phyloP scores from a whole-genome alignment of 35 echinoderm and acorn worm genomes.

The Apostichopus parvimensis region DNA sequence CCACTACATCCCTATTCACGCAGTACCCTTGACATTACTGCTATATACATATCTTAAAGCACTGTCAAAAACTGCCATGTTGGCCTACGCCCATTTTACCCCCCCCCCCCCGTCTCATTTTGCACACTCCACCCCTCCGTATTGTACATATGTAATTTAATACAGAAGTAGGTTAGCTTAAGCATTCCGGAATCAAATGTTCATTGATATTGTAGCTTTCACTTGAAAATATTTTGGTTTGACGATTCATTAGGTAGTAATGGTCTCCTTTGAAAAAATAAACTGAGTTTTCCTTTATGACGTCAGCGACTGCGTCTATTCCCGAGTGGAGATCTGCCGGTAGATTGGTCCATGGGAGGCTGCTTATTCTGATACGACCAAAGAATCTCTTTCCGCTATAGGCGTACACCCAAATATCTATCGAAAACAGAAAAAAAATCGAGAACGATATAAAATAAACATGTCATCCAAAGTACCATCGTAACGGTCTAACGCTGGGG shows the following conservation, averaged over 20 bases:
- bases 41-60: no score
- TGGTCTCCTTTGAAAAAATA: conserved; percentile 24
- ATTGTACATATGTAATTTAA: no score
- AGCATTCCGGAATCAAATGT: not conserved
- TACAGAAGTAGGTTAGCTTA: not conserved
- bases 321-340: not conserved
- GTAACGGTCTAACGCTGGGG: no score
- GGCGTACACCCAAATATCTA: conserved; percentile 18
- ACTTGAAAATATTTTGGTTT: not conserved
- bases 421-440: not conserved
- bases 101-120: not conserved
- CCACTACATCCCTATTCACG: no score
- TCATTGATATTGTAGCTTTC: not conserved
- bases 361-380: conserved; percentile 14
- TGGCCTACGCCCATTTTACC: not conserved
- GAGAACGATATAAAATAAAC: no score
- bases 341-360: conserved; percentile 1
- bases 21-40: no score
- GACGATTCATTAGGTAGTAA: conserved; percentile 5
- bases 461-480: no score
- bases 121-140: not conserved
- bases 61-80: not conserved
- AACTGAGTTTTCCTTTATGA: not conserved
- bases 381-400: not conserved
- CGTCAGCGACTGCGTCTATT: conserved; percentile 4